These are phyloP conservation scores for Lepidonotus clava DNA, from an alignment of 2,888 invertebrate species.

Conservation along the genomic window DNA sequence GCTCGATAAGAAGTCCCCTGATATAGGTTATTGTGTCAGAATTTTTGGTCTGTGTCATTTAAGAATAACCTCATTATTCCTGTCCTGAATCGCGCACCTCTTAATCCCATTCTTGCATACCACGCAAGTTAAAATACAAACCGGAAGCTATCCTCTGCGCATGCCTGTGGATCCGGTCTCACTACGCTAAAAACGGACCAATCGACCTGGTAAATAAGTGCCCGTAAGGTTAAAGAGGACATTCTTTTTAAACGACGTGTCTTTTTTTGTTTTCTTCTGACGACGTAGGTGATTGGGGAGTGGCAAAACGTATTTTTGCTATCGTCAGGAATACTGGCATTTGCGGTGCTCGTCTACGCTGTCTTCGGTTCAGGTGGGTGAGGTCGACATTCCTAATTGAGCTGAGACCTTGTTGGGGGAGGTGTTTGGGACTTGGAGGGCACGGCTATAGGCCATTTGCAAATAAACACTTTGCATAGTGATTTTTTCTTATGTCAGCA, in stretches of 20 bases:
- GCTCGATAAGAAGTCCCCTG: no score
- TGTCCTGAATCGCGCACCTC: no score
- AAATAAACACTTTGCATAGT: no score
- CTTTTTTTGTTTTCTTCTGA: slow-evolving; percentile 8
- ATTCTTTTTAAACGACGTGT: background rate
- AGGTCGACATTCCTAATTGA: background rate
- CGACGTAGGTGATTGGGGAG: slow-evolving; percentile 60
- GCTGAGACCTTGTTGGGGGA: background rate
- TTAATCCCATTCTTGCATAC: background rate
- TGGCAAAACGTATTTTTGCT: slow-evolving; percentile 68
- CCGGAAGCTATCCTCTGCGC: background rate
- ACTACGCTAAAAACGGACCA: background rate
- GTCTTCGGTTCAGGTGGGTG: slow-evolving; percentile 67
- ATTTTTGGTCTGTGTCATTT: no score
- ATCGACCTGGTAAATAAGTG: background rate
- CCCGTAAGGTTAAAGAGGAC: slow-evolving; percentile 5
- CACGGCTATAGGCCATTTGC: no score
- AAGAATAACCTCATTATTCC: no score
- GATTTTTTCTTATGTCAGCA: no score
- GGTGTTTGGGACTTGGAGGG: background rate
- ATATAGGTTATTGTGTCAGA: no score
- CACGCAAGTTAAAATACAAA: background rate
- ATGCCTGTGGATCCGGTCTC: slow-evolving; percentile 23
- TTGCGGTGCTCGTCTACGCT: slow-evolving; percentile 64
- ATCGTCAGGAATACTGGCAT: slow-evolving; percentile 62